Evolutionary conservation across 1,140 invertebrate genomes (phyloP), one percentile per base, ranked within the genome.

Genomic region (Pomacea maculata): DNA sequence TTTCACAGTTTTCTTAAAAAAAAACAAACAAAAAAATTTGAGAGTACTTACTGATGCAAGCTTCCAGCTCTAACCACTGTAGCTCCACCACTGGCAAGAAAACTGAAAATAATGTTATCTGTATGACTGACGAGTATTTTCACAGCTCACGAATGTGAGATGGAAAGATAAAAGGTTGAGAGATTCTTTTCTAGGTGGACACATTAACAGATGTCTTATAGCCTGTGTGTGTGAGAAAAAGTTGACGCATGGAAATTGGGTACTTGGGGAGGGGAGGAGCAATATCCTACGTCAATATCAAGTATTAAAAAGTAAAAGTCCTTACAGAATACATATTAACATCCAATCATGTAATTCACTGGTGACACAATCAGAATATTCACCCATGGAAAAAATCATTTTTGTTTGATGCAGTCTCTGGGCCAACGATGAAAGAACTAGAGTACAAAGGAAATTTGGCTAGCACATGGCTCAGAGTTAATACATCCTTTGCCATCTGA

Each of bases 1-100:
- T 21, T 25, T 71, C 21, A n/a, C 21, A 45, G 17, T 15, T 77
- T 64, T 34, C 75, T 34, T 14, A 19, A 29, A 11, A 25, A 54
- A 12, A 17, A 8, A 64, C 15, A 29, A 29, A 67, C 54, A 12
- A n/a, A n/a, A n/a, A n/a, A n/a, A n/a, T n/a, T 14, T 45, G n/a
- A 61, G n/a, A n/a, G n/a, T 61, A 88, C 89, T 89, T 90, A 92
- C 89, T 95, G 95, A 92, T 95, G 95, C 93, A 94, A 95, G 10
- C 94, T 93, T 67, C 94, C 90, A 82, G 92, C 93, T 90, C 94
- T 82, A 21, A 86, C 92, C 14, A 94, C 87, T 14, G 81, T 70
- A 17, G 74, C 75, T 61, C 79, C 91, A 83, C 92, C 89, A 83
- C 89, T 91, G 21, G 89, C 84, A 25, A 95, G 86, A 92, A 95